These are phyloP conservation scores for Laticauda colubrina DNA, from an alignment of 2,113 vertebrate species.

Conservation along the genomic window DNA sequence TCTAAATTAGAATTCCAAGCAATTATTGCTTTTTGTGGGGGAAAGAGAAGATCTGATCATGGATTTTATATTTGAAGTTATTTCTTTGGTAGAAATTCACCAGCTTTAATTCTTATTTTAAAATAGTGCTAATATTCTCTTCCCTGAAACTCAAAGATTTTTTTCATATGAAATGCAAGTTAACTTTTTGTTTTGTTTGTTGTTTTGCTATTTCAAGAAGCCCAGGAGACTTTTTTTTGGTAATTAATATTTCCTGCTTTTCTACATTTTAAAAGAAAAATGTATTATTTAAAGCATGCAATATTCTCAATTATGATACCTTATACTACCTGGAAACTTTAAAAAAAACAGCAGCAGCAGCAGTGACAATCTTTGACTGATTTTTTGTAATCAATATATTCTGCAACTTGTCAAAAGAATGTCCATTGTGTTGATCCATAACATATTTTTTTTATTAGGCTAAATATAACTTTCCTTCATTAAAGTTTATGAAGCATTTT, in stretches of 20 bases:
- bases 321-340: not conserved
- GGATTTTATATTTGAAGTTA: not conserved
- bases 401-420: not conserved
- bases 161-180: not conserved
- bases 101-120: not conserved
- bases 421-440: not conserved
- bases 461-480: not conserved
- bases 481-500: not conserved
- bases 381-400: not conserved
- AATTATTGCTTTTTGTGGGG: not conserved
- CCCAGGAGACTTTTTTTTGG: not conserved
- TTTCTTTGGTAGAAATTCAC: not conserved
- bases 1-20: conserved; percentile 15
- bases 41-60: not conserved
- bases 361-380: not conserved
- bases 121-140: not conserved
- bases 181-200: not conserved
- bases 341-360: not conserved
- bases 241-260: not conserved
- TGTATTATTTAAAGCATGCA: not conserved
- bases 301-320: not conserved
- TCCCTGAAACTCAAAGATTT: not conserved
- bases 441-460: not conserved
- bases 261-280: not conserved
- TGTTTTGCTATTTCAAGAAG: not conserved